Evolutionary conservation across 2,888 invertebrate species (phyloP).

Genomic region (Drosophila basisetae): DNA sequence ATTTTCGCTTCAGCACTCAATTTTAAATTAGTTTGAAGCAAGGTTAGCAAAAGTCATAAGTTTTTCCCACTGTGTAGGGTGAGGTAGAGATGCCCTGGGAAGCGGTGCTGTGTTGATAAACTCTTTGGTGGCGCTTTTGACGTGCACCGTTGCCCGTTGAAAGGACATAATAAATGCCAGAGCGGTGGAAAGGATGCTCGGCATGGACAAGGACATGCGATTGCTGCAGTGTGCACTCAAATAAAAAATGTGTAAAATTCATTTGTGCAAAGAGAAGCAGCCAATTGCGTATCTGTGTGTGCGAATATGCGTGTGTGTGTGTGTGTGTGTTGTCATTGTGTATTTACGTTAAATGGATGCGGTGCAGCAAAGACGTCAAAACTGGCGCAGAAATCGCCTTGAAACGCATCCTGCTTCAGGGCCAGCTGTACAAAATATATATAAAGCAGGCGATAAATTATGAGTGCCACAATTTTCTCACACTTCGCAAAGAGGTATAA

Average conservation of each 20-base stretch:
- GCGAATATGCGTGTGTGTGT: background rate
- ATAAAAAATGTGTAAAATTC: conserved; percentile 68
- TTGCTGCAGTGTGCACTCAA: conserved; percentile 38
- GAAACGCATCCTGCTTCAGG: background rate
- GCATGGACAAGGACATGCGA: conserved; percentile 7
- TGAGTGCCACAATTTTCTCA: conserved; percentile 26
- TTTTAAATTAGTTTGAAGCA: background rate
- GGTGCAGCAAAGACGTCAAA: conserved; percentile 42
- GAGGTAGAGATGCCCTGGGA: conserved; percentile 8
- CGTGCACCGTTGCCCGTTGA: conserved; percentile 53
- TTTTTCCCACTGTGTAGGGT: background rate
- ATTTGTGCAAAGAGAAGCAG: conserved; percentile 39
- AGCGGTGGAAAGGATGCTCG: background rate
- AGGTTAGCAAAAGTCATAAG: background rate
- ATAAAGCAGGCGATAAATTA: conserved; percentile 18
- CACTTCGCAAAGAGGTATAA: background rate
- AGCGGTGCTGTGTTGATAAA: conserved; percentile 63
- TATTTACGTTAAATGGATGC: conserved; percentile 70
- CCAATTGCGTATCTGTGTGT: conserved; percentile 55
- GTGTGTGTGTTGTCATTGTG: conserved; percentile 53
- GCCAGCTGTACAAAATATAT: conserved; percentile 7
- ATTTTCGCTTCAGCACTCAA: background rate
- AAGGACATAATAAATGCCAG: conserved; percentile 69
- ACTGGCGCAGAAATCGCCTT: conserved; percentile 15
- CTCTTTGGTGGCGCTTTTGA: conserved; percentile 72